Conservation (phyloP, 2,113 vertebrate species). For the Pteronura brasiliensis region DNA sequence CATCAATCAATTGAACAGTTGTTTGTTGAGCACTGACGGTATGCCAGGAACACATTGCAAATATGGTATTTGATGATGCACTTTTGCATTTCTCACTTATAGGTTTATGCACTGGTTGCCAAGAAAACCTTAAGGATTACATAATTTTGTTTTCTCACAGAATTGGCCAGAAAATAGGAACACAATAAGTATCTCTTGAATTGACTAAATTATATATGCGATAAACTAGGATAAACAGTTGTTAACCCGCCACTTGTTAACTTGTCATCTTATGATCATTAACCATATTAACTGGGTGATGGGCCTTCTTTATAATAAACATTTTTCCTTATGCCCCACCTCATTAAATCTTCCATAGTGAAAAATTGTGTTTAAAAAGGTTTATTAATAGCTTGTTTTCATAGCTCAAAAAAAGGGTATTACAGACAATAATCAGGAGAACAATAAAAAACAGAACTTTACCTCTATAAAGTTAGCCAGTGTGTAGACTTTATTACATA, state of each 20-base stretch:
- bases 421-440: slow-evolving; percentile 62
- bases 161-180: slow-evolving; percentile 6
- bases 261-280: background rate
- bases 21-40: background rate
- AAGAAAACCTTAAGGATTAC: background rate
- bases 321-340: background rate
- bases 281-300: background rate
- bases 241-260: background rate
- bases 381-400: slow-evolving; percentile 80
- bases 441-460: slow-evolving; percentile 57
- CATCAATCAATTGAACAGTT: background rate
- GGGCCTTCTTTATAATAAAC: background rate
- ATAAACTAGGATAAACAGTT: background rate
- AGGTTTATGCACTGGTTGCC: background rate
- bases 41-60: background rate
- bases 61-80: background rate
- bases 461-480: slow-evolving; percentile 81
- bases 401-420: slow-evolving; percentile 69
- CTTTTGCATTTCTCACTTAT: background rate
- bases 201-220: background rate
- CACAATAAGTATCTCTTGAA: background rate
- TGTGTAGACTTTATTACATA: slow-evolving; percentile 86
- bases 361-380: slow-evolving; percentile 53
- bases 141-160: slow-evolving; percentile 8
- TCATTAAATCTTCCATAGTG: slow-evolving; percentile 53